Evolutionary conservation across 2,113 vertebrate genomes (phyloP), one percentile per base, ranked within the genome.

Genomic region (Silurus meridionalis): DNA sequence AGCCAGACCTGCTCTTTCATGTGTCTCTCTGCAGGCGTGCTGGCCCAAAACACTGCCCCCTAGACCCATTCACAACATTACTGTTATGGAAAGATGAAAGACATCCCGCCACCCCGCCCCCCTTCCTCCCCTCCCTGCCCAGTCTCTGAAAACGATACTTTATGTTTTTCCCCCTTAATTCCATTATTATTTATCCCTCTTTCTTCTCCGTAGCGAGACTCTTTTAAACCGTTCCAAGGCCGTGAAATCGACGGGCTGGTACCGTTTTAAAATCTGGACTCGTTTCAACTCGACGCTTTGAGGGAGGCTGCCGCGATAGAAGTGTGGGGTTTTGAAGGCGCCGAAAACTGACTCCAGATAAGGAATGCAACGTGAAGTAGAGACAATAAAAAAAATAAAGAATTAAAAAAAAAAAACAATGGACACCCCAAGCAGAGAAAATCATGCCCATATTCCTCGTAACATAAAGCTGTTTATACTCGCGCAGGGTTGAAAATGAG

Each of bases 61-160:
- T 87, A 82, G 90, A 92, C 89, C 92, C 91, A 93, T 93, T 93
- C 92, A 94, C 90, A 93, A 90, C 92, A 94, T 93, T 91, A 94
- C 92, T 94, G 93, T 94, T 91, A 92, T 89, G 92, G 92, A 91
- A 90, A 94, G 94, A 94, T 95, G 93, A 94, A 95, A 94, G 94
- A 13, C 85, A 64, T 72, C 85, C 85, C 85, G 94, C 55, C 75
- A 72, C 48, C 79, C 85, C 82, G 17, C 72, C 84, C 84, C 57
- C 80, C 90, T 37, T 2, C 86, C 83, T 74, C 37, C 37, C 37
- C 37, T 37, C 37, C 37, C 37, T 37, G 37, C 37, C 37, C 37
- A 2, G 37, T 37, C 90, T 87, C 90, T 91, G 89, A 94, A 94
- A 94, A 92, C 90, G 88, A 90, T 90, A 89, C 90, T 92, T 93